phyloP scores from a whole-genome alignment of 2,888 invertebrate species.

The Amphipoea oculea region DNA sequence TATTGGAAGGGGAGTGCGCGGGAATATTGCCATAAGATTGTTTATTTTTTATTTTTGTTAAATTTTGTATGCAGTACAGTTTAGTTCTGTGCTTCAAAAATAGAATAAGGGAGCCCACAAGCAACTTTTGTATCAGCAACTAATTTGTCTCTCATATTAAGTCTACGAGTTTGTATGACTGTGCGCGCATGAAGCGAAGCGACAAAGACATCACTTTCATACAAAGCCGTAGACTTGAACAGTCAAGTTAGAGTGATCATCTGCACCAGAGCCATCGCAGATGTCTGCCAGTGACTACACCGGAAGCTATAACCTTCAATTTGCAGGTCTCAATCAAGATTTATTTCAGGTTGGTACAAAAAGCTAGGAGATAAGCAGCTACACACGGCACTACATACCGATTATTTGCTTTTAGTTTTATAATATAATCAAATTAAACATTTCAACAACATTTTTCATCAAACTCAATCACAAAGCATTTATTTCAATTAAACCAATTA shows the following conservation, averaged over 20 bases:
- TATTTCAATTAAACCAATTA: too few relatives aligned
- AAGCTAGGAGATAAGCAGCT: background rate
- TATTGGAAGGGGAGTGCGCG: constrained; percentile 32
- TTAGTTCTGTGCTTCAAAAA: background rate
- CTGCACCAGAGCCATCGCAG: background rate
- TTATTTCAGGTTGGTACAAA: background rate
- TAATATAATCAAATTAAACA: background rate
- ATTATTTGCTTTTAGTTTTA: background rate
- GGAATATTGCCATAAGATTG: background rate
- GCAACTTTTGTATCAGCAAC: too few relatives aligned
- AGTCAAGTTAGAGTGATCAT: background rate
- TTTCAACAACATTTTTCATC: background rate
- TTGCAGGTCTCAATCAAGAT: background rate
- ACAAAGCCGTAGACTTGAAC: background rate
- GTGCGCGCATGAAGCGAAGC: too few relatives aligned
- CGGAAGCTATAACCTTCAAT: background rate
- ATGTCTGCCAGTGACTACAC: too few relatives aligned
- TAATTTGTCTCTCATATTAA: too few relatives aligned
- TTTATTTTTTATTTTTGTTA: background rate
- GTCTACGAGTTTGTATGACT: too few relatives aligned
- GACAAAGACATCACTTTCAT: too few relatives aligned
- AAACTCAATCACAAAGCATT: too few relatives aligned
- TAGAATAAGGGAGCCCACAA: background rate
- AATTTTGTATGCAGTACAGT: background rate
- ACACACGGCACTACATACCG: background rate